Evolutionary conservation across 2,888 invertebrate species (phyloP).

Genomic region (Drosophila meridionalis): DNA sequence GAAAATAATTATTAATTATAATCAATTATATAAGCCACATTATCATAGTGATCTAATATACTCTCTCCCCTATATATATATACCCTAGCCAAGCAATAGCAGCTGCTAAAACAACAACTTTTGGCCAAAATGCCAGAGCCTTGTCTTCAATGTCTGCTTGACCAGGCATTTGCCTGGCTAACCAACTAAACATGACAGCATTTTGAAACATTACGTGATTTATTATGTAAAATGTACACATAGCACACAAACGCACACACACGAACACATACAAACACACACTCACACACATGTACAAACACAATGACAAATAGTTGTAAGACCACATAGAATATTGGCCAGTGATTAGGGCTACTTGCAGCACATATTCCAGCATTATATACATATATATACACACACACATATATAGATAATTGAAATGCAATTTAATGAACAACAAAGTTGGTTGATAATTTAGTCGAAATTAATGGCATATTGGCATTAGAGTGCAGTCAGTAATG

Average conservation of each 20-base stretch:
- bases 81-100: background rate
- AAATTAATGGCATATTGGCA: conserved; percentile 67
- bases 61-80: background rate
- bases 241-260: conserved; percentile 18
- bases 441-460: conserved; percentile 67
- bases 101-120: conserved; percentile 25
- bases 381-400: conserved; percentile 5
- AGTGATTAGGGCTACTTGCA: conserved; percentile 73
- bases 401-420: conserved; percentile 63
- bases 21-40: background rate
- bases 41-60: background rate
- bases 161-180: conserved; percentile 58
- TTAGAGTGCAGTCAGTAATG: conserved; percentile 7
- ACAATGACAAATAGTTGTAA: conserved; percentile 54
- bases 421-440: conserved; percentile 77
- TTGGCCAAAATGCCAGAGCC: conserved; percentile 34
- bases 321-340: conserved; percentile 65
- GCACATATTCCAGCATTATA: conserved; percentile 27
- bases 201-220: conserved; percentile 80
- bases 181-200: conserved; percentile 78
- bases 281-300: conserved; percentile 30
- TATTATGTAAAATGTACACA: conserved; percentile 67
- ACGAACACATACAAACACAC: conserved; percentile 26
- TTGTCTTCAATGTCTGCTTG: conserved; percentile 61
- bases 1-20: background rate